Conservation (phyloP, 2,113 vertebrate species). For the Saimiri boliviensis region DNA sequence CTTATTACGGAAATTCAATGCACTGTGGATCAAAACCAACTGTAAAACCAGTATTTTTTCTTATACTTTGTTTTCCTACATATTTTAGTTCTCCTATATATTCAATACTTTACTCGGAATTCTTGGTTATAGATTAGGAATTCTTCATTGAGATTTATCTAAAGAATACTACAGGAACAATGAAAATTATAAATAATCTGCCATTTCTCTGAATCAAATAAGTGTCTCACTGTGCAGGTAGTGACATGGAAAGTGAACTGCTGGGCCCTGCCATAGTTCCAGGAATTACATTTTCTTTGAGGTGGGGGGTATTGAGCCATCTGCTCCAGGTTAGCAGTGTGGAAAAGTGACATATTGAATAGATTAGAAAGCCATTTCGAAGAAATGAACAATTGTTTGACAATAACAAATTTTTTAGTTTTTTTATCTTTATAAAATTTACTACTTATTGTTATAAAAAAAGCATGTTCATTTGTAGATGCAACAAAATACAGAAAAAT, state of each 20-base stretch:
- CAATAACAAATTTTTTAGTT: not conserved
- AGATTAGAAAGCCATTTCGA: not conserved
- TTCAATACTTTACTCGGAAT: not conserved
- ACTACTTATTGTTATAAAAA: not conserved
- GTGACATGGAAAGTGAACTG: not conserved
- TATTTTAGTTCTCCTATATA: slow-evolving; percentile 8
- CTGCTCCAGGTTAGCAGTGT: not conserved
- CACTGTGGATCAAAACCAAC: not conserved
- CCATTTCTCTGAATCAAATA: slow-evolving; percentile 34
- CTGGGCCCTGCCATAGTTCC: not conserved
- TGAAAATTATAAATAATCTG: slow-evolving; percentile 36
- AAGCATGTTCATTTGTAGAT: not conserved
- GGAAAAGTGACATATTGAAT: not conserved
- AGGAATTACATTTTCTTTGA: not conserved
- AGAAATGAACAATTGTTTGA: not conserved
- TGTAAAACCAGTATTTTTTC: not conserved
- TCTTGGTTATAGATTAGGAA: not conserved
- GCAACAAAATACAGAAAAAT: not conserved
- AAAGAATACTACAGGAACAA: not conserved
- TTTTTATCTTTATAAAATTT: not conserved
- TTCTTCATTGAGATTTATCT: not conserved
- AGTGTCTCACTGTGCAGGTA: not conserved
- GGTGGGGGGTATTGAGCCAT: not conserved
- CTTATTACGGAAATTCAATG: not conserved
- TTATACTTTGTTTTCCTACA: not conserved